Base-by-base conservation (phyloP, 1,140 invertebrate genomes). In the Charaxes varanes region DNA sequence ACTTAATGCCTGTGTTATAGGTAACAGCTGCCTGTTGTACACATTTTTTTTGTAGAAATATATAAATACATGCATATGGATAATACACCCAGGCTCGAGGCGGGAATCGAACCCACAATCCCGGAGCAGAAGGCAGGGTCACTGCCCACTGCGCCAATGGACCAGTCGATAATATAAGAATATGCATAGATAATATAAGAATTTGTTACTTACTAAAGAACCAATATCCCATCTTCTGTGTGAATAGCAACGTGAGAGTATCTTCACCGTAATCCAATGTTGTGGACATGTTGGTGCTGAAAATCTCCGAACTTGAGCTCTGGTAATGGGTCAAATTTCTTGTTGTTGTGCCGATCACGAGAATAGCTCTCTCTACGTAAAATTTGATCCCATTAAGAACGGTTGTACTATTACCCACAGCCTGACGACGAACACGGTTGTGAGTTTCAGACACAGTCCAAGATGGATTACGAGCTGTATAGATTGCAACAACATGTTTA, bases 401-500 rank as follows among this genome's bases (percentile, higher is more conserved):
- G n/a, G 14, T n/a, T 4, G 24, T 14, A 24, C 53, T 48, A 6
- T 57, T 41, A 1, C 41, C 41, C 3, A 33, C 33, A 1, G 56
- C 59, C 15, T 70, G 65, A 31, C 76, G 71, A 23, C 71, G 65
- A 0, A 51, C 45, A 3, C 73, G 42, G 0, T 48, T 63, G 14
- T 72, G 66, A 2, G 37, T 47, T 1, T 53, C 57, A 0, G 66
- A 53, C 5, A 72, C 52, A 0, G 54, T 73, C 77, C 77, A 83
- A 1, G 81, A 83, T 0, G 83, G 78, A 28, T 68, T 69, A 10
- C 68, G 43, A 0, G 72, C 78, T 0, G 83, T 84, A 51, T 85
- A 85, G 0, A 83, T 41, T 0, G 70, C 79, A 0, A 84, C 44
- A 7, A 84, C 65, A 2, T 67, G 53, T 2, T 58, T 46, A 18